phyloP scores from a whole-genome alignment of 2,888 invertebrate genomes.

The Thereva unica region DNA sequence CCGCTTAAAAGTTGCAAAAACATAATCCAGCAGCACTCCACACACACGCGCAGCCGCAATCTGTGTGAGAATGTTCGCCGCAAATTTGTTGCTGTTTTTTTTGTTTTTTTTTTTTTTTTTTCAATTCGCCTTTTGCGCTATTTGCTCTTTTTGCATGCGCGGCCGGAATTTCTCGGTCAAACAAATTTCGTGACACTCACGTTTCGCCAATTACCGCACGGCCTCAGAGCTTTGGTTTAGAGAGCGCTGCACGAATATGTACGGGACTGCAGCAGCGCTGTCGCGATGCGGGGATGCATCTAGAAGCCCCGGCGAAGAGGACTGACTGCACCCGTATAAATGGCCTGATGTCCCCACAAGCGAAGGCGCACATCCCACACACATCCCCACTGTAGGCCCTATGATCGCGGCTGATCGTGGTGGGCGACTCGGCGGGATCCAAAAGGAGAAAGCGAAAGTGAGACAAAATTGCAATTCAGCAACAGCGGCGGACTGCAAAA shows the following conservation, averaged over 20 bases:
- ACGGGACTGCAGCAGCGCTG: not conserved
- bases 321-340: constrained; percentile 16
- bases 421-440: not conserved
- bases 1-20: no score
- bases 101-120: not conserved
- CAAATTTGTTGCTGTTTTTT: not conserved
- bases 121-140: not conserved
- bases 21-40: no score
- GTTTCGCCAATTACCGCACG: constrained; percentile 18
- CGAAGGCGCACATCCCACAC: not conserved
- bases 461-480: constrained; percentile 25
- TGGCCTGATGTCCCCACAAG: constrained; percentile 4
- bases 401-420: constrained; percentile 4
- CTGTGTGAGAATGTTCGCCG: no score
- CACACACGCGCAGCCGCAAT: no score
- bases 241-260: not conserved
- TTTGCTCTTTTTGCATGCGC: constrained; percentile 7
- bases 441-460: constrained; percentile 24
- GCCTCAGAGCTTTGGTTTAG: not conserved
- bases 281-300: no score
- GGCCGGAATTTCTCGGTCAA: constrained; percentile 28
- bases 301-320: no score
- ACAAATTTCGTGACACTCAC: constrained; percentile 17
- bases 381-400: not conserved
- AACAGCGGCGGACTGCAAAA: constrained; percentile 4